These are phyloP conservation scores for Odocoileus virginianus DNA, from an alignment of 2,113 vertebrate genomes.

Conservation along the genomic window DNA sequence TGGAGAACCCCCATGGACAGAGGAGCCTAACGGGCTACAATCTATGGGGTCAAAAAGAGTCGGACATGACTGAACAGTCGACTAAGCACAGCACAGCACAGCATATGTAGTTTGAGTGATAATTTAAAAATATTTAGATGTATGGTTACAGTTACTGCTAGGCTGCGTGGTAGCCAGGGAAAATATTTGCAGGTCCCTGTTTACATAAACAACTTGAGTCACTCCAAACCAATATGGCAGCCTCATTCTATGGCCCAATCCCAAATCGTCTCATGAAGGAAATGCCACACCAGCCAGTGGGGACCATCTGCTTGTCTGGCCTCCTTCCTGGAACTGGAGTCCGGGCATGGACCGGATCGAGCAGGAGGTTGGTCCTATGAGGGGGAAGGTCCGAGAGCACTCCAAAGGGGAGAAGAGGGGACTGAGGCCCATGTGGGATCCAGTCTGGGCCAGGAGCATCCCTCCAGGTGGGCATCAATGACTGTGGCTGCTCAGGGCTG, in stretches of 20 bases:
- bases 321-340: background rate
- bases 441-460: too few species aligned
- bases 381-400: background rate
- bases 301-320: background rate
- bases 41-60: background rate
- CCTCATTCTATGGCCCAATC: background rate
- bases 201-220: background rate
- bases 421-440: background rate
- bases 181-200: background rate
- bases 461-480: background rate
- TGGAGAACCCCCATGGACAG: background rate
- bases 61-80: fast-evolving
- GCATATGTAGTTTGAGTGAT: background rate
- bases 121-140: background rate
- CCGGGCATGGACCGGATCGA: fast-evolving
- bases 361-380: background rate
- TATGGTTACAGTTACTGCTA: background rate
- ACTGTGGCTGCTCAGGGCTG: background rate
- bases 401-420: background rate
- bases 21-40: fast-evolving
- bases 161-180: background rate
- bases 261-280: background rate
- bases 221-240: background rate
- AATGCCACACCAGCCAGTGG: fast-evolving
- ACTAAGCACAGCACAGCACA: background rate